A percentile compares a stretch with the other conserved stretches of the same genome.
Evolutionary conservation across 2,113 vertebrate genomes (phyloP).

Genomic region (Poeciliopsis retropinna): DNA sequence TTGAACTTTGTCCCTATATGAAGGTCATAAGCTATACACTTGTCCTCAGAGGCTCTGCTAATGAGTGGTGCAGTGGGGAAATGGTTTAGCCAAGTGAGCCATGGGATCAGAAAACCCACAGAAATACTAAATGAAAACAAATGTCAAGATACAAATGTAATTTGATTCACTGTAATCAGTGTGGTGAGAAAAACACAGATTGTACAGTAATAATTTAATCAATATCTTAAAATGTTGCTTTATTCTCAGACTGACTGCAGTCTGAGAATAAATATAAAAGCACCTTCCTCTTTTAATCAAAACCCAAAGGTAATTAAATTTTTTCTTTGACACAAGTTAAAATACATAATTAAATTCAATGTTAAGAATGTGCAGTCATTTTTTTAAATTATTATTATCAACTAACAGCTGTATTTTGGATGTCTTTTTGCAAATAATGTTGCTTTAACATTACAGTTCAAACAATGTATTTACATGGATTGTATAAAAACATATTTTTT

Average conservation of each 20-base stretch:
- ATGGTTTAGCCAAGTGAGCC: slow-evolving; percentile 3
- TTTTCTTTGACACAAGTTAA: too few species aligned
- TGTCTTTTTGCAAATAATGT: too few species aligned
- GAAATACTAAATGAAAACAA: not conserved
- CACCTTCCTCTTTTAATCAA: not conserved
- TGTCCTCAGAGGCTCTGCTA: slow-evolving; percentile 21
- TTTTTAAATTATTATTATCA: too few species aligned
- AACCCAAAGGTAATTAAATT: not conserved
- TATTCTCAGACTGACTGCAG: not conserved
- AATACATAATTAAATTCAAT: too few species aligned
- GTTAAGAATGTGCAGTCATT: too few species aligned
- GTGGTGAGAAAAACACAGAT: not conserved
- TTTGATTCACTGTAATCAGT: not conserved
- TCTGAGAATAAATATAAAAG: not conserved
- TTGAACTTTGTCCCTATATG: slow-evolving; percentile 49
- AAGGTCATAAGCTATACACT: slow-evolving; percentile 50
- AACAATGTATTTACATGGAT: too few species aligned
- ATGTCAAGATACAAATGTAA: not conserved
- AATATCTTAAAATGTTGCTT: not conserved
- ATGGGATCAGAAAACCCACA: not conserved
- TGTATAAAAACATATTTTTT: too few species aligned
- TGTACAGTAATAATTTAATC: not conserved
- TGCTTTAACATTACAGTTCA: too few species aligned
- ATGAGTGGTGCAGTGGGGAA: slow-evolving; percentile 17
- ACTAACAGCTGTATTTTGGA: too few species aligned